Base-by-base conservation (phyloP, 2,888 invertebrate species). In the Eilema depressum region DNA sequence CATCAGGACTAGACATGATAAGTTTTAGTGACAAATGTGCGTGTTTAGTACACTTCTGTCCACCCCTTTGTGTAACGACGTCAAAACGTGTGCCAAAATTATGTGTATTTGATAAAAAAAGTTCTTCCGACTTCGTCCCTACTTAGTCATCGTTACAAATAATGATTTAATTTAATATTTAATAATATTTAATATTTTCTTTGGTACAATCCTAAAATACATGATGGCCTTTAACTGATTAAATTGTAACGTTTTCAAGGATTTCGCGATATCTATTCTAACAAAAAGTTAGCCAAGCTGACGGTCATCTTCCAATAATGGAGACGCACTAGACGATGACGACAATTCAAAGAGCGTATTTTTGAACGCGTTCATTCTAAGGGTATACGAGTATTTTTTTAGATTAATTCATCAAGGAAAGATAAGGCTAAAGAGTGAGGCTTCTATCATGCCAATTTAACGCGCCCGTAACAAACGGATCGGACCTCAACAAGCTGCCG, bases 21-120 rank as follows among this genome's bases (percentile, higher is more conserved):
- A 53, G n/a, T 53, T 53, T 53, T 53, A 53, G 53, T 53, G 53
- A 53, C n/a, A 53, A 53, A 53, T n/a, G n/a, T 53, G n/a, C 8
- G 53, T 53, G 53, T 47, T 47, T 47, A 47, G 20, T 47, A 47
- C 47, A 53, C 7, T 53, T 5, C 47, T 53, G n/a, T n/a, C 53
- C 3, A n/a, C n/a, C 53, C 20, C 20, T 2, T 20, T 47, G 53
- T n/a, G 10, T 0, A n/a, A 53, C 7, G n/a, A 53, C n/a, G 1
- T 53, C 20, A 53, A 8, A n/a, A 20, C 8, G 0, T 20, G 20
- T 20, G 2, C 53, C n/a, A 53, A 53, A 5, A 47, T 20, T 20
- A 1, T 5, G 17, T 17, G 17, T 41, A 47, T 41, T 41, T 4
- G 37, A 14, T 33, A 33, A 33, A 41, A 17, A 37, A 12, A 47